Evolutionary conservation across 2,888 invertebrate genomes (phyloP).

Genomic region (Latrodectus hesperus): DNA sequence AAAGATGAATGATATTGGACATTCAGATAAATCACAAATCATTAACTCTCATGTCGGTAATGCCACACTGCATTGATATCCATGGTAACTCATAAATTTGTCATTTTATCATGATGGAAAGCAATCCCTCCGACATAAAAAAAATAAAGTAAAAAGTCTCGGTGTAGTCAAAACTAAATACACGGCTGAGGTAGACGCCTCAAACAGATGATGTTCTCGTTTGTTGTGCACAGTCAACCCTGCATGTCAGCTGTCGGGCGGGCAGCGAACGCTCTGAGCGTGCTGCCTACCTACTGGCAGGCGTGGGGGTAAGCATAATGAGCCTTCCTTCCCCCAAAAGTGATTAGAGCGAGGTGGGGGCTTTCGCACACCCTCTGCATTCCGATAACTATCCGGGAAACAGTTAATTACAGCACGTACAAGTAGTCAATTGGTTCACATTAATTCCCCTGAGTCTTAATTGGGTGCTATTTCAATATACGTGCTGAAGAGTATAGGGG

Average conservation of each 20-base stretch:
- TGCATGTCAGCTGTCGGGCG: constrained; percentile 53
- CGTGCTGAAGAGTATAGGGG: background rate
- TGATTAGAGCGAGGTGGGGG: constrained; percentile 10
- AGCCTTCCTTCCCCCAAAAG: constrained; percentile 5
- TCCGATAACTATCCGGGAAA: constrained; percentile 58
- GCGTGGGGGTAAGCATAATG: constrained; percentile 32
- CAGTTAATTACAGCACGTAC: constrained; percentile 60
- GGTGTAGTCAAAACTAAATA: too few relatives aligned
- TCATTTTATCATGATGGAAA: too few relatives aligned
- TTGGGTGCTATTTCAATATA: constrained; percentile 37
- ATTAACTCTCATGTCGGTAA: too few relatives aligned
- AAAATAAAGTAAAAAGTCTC: too few relatives aligned
- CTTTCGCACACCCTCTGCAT: constrained; percentile 1
- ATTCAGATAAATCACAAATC: too few relatives aligned
- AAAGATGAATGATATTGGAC: too few relatives aligned
- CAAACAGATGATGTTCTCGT: background rate
- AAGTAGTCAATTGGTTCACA: constrained; percentile 53
- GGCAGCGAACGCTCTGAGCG: background rate
- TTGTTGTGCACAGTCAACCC: constrained; percentile 40
- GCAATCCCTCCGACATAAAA: too few relatives aligned
- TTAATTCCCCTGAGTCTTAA: constrained; percentile 35
- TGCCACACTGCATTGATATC: too few relatives aligned
- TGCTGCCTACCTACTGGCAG: constrained; percentile 22
- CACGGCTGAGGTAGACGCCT: background rate
- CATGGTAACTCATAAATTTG: too few relatives aligned